Conservation (phyloP, 2,888 invertebrate species). For the Furcula furcula region DNA sequence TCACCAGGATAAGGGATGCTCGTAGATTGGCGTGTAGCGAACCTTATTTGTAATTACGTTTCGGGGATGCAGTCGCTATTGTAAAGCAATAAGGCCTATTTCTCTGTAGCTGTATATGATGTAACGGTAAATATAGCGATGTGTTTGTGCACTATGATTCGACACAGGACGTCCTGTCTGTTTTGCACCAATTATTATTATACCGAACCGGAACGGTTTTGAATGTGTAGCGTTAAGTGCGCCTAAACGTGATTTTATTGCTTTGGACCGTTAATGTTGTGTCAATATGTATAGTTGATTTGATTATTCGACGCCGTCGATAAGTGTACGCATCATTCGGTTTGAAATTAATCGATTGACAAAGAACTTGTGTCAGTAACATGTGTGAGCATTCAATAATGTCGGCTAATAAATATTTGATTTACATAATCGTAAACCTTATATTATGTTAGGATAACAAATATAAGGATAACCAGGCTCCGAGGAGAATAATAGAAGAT, state of each 20-base stretch:
- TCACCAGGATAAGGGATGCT: conserved; percentile 71
- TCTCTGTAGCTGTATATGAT: conserved; percentile 18
- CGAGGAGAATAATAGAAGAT: no score
- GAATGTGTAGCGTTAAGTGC: conserved; percentile 44
- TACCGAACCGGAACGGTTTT: conserved; percentile 66
- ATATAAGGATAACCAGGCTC: no score
- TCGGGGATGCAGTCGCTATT: conserved; percentile 12
- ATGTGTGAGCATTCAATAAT: no score
- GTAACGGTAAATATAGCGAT: conserved; percentile 35
- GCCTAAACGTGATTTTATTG: conserved; percentile 16
- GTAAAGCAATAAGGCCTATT: conserved; percentile 23
- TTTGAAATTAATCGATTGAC: not conserved
- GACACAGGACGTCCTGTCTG: conserved; percentile 78
- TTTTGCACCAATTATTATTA: conserved; percentile 78
- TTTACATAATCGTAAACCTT: no score
- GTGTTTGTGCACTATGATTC: conserved; percentile 53
- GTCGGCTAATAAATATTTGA: no score
- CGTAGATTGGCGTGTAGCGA: conserved; percentile 46
- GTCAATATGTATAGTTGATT: conserved; percentile 4
- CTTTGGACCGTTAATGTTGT: conserved; percentile 10
- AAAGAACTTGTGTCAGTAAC: not conserved
- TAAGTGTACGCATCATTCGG: not conserved
- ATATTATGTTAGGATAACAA: no score
- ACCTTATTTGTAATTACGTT: conserved; percentile 6
- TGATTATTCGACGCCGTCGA: not conserved